These are phyloP conservation scores for Gopherus evgoodei DNA, from an alignment of 2,113 vertebrate genomes.

Conservation along the genomic window DNA sequence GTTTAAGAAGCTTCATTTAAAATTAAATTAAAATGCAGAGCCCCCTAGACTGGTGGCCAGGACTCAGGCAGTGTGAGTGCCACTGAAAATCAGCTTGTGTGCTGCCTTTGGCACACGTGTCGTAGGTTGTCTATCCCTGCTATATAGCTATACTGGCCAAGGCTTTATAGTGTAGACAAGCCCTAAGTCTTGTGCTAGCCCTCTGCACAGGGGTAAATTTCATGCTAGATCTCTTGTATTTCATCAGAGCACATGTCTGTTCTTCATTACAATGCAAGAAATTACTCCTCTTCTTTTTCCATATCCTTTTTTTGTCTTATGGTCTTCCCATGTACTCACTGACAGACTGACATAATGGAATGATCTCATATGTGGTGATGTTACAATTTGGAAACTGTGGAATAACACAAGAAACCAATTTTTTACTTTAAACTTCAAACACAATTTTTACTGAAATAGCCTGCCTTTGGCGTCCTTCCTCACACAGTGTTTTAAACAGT, in stretches of 20 bases:
- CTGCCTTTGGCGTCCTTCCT: slow-evolving; percentile 24
- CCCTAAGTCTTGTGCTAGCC: not conserved
- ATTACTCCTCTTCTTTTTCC: not conserved
- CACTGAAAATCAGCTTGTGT: too few relatives aligned
- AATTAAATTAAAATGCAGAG: too few relatives aligned
- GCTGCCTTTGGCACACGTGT: too few relatives aligned
- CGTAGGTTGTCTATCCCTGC: too few relatives aligned
- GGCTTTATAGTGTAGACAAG: not conserved
- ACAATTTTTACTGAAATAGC: too few relatives aligned
- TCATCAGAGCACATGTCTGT: not conserved
- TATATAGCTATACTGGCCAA: not conserved
- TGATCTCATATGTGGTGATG: not conserved
- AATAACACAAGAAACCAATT: slow-evolving; percentile 57
- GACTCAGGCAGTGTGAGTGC: too few relatives aligned
- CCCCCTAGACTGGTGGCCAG: too few relatives aligned
- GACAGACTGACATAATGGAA: not conserved
- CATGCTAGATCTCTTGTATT: not conserved
- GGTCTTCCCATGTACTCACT: not conserved
- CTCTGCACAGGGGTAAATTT: not conserved
- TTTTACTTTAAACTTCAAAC: not conserved
- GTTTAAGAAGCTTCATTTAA: too few relatives aligned
- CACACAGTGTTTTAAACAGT: not conserved
- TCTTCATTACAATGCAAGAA: not conserved
- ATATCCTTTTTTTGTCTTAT: not conserved
- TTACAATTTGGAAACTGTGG: slow-evolving; percentile 12